Conservation (phyloP, 2,888 invertebrate species). For the Disparrhopalites patrizii region DNA sequence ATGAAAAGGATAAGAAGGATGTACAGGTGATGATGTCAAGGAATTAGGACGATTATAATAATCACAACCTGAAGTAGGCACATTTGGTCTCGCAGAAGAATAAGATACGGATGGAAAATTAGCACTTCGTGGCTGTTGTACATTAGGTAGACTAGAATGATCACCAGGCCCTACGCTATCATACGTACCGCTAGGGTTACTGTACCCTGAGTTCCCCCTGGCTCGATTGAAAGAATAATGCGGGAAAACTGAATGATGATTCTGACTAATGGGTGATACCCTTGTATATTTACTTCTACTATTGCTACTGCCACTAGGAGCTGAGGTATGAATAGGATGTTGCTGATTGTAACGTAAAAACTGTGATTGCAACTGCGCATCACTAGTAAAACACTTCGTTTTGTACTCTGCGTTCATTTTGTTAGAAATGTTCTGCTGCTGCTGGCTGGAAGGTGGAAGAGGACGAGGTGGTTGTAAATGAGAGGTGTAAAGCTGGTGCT, state of each 20-base stretch:
- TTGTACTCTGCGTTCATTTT: conserved; percentile 13
- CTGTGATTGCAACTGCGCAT: conserved; percentile 46
- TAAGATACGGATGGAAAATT: not conserved
- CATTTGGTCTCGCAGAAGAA: not conserved
- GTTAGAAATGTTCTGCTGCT: not conserved
- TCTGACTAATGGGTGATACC: not conserved
- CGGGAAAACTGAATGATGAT: conserved; percentile 6
- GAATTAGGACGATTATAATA: not conserved
- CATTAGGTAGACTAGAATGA: conserved; percentile 7
- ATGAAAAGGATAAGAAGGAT: not conserved
- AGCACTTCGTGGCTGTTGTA: conserved; percentile 10
- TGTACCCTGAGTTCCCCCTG: not conserved
- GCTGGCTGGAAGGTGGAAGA: too few species aligned
- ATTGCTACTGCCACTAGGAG: not conserved
- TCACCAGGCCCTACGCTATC: not conserved
- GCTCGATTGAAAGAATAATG: conserved; percentile 2
- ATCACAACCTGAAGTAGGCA: conserved; percentile 7
- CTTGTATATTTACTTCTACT: not conserved
- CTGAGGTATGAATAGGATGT: conserved; percentile 30
- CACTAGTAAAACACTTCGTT: conserved; percentile 39
- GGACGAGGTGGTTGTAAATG: conserved; percentile 5
- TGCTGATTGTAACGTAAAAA: conserved; percentile 42
- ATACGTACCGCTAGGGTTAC: not conserved
- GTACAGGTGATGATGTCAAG: not conserved
- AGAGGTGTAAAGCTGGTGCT: conserved; percentile 3